Evolutionary conservation across 2,888 invertebrate species (phyloP).

Genomic region (Tridacna crocea): DNA sequence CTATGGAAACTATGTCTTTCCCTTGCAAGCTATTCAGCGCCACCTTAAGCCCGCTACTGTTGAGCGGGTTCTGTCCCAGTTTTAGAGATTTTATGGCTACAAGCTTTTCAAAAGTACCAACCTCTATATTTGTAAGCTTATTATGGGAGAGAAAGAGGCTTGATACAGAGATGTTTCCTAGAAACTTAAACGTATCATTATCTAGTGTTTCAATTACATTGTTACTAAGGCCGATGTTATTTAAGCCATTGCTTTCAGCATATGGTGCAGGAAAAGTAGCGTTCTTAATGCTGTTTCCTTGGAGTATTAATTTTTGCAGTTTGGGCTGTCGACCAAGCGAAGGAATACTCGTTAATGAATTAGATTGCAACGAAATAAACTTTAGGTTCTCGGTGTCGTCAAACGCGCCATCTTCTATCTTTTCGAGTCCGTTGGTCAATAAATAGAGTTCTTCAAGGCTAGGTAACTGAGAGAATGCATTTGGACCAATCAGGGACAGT

Average conservation of each 20-base stretch:
- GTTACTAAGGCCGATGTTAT: conserved; percentile 66
- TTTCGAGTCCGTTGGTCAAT: conserved; percentile 58
- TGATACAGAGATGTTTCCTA: conserved; percentile 55
- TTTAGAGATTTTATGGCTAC: conserved; percentile 67
- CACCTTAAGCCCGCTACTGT: conserved; percentile 53
- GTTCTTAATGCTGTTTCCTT: conserved; percentile 66
- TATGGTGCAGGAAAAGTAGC: conserved; percentile 69
- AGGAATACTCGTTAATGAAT: conserved; percentile 62
- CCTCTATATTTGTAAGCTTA: conserved; percentile 59
- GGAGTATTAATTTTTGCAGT: conserved; percentile 65
- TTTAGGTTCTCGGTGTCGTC: conserved; percentile 43
- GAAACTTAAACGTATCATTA: conserved; percentile 61
- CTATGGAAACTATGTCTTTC: conserved; percentile 64
- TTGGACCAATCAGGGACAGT: conserved; percentile 47
- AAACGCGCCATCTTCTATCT: conserved; percentile 61
- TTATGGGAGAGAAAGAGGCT: conserved; percentile 70
- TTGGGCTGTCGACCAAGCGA: conserved; percentile 53
- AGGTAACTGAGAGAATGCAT: conserved; percentile 58
- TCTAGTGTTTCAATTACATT: conserved; percentile 64
- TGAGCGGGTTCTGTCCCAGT: conserved; percentile 71
- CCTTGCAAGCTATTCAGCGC: conserved; percentile 63
- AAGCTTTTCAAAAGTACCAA: conserved; percentile 62
- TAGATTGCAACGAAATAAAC: conserved; percentile 63
- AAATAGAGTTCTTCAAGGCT: conserved; percentile 57
- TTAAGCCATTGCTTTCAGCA: conserved; percentile 35